These are phyloP conservation scores for Lordiphosa collinella DNA, from an alignment of 1,140 invertebrate genomes.

Conservation along the genomic window DNA sequence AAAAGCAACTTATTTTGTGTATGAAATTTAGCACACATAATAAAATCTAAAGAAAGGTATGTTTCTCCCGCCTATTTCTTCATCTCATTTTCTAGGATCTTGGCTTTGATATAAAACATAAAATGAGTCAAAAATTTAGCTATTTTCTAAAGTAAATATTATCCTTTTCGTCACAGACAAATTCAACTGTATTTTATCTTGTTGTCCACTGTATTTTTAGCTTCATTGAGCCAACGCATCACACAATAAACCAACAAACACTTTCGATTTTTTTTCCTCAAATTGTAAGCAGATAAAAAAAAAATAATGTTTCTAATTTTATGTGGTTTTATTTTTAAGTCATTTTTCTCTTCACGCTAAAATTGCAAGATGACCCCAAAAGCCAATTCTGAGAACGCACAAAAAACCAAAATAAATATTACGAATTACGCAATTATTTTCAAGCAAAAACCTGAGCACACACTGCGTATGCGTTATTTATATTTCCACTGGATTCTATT, in stretches of 20 bases:
- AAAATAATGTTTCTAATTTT: conserved; percentile 50
- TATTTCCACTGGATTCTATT: conserved; percentile 13
- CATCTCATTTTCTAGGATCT: no score
- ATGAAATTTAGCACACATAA: no score
- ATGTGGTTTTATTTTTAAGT: conserved; percentile 69
- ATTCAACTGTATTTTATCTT: conserved; percentile 24
- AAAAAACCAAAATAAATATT: conserved; percentile 14
- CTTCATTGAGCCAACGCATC: conserved; percentile 49
- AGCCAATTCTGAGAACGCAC: conserved; percentile 34
- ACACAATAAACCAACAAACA: conserved; percentile 15
- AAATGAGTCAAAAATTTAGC: no score
- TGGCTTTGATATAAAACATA: no score
- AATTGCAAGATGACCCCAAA: conserved; percentile 75
- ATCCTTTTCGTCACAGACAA: conserved; percentile 9
- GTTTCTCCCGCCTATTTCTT: no score
- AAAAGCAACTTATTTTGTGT: no score
- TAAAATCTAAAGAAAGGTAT: no score
- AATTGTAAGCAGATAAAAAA: no score
- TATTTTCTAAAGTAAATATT: no score
- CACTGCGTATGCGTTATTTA: conserved; percentile 59
- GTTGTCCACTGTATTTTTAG: conserved; percentile 52
- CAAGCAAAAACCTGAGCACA: conserved; percentile 18
- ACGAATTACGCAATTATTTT: conserved; percentile 60
- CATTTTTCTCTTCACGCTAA: conserved; percentile 34
- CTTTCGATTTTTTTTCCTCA: conserved; percentile 37